Evolutionary conservation across 2,113 vertebrate genomes (phyloP).

Genomic region (Motacilla alba): DNA sequence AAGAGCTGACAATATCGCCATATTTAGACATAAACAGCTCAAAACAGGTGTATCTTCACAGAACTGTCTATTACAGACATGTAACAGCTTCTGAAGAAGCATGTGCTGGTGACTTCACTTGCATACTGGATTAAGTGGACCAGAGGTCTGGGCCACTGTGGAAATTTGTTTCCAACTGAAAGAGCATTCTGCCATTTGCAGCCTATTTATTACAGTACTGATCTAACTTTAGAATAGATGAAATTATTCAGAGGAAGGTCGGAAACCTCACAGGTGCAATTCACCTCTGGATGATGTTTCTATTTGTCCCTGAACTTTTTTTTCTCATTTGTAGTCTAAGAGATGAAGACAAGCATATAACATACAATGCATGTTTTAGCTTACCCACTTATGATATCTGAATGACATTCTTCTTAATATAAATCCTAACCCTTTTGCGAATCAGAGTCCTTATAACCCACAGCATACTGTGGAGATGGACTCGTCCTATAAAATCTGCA

Average conservation of each 20-base stretch:
- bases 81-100: neutral
- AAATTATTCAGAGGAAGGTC: neutral
- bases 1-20: neutral
- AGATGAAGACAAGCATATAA: neutral
- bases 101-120: neutral
- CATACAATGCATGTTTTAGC: neutral
- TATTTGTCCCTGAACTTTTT: neutral
- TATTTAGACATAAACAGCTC: neutral
- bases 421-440: neutral
- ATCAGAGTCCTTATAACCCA: neutral
- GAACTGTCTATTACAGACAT: neutral
- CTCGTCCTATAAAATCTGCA: neutral
- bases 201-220: neutral
- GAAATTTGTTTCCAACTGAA: neutral
- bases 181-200: neutral
- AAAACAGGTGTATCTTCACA: neutral
- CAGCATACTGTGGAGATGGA: neutral
- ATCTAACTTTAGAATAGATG: neutral
- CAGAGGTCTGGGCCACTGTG: neutral
- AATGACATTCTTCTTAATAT: neutral
- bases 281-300: neutral
- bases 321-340: neutral
- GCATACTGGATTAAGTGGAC: neutral
- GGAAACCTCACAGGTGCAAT: neutral
- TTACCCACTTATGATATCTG: neutral